A percentile compares a stretch with the other conserved stretches of the same genome.
phyloP scores from a whole-genome alignment of 2,888 invertebrate species.

The Dyspetes luteomarginatus region DNA sequence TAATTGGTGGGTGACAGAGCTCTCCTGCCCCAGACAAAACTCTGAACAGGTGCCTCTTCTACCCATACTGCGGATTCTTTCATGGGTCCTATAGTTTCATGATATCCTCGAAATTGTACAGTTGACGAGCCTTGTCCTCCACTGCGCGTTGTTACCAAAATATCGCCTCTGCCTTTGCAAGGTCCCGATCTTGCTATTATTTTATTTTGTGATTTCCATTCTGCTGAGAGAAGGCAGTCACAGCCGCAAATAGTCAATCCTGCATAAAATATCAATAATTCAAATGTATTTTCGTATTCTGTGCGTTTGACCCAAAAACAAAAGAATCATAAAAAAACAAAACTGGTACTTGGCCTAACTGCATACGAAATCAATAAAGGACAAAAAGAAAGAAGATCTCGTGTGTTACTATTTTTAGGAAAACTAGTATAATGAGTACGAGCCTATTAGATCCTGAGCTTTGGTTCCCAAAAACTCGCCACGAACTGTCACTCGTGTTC shows the following conservation, averaged over 20 bases:
- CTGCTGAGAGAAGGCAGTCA: conserved; percentile 97
- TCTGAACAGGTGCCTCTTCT: conserved; percentile 95
- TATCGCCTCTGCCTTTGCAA: conserved; percentile 95
- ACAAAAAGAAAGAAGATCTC: background rate
- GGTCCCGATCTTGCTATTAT: conserved; percentile 98
- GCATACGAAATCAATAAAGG: background rate
- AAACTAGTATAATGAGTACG: conserved; percentile 63
- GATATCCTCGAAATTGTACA: conserved; percentile 94
- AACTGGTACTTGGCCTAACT: background rate
- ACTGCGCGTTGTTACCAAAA: conserved; percentile 93
- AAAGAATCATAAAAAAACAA: background rate
- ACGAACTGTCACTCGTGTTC: conserved; percentile 96
- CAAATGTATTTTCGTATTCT: no score
- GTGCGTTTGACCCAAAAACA: no score
- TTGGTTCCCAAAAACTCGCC: conserved; percentile 97
- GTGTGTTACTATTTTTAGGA: conserved; percentile 1
- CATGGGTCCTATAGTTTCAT: conserved; percentile 95
- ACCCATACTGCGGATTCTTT: conserved; percentile 99
- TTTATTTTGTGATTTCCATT: conserved; percentile 99
- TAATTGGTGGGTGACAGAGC: conserved; percentile 94
- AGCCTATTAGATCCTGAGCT: conserved; percentile 94
- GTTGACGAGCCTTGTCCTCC: conserved; percentile 95
- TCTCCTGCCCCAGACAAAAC: conserved; percentile 92
- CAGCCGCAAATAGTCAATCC: conserved; percentile 97
- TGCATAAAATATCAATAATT: conserved; percentile 80